Evolutionary conservation across 2,888 invertebrate species (phyloP).

Genomic region (Cyaniris semiargus): DNA sequence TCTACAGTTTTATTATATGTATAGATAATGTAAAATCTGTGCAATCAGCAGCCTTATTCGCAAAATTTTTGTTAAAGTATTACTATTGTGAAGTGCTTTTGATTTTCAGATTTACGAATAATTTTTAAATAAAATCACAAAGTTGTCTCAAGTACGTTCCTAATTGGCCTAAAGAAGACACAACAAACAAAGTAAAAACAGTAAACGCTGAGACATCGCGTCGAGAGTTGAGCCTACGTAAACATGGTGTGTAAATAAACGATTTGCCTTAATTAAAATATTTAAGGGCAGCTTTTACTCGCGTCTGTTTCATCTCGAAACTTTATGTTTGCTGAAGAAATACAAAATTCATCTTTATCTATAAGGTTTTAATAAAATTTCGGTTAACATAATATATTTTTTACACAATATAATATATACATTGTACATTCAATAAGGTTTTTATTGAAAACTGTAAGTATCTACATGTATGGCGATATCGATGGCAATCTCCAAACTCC

Average conservation of each 20-base stretch:
- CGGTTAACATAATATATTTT: too few relatives aligned
- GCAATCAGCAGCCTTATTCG: too few relatives aligned
- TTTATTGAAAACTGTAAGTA: too few relatives aligned
- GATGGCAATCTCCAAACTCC: background rate
- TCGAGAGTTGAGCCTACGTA: background rate
- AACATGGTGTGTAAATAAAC: background rate
- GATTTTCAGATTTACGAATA: background rate
- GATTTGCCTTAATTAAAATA: background rate
- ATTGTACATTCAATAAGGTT: too few relatives aligned
- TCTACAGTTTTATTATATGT: too few relatives aligned
- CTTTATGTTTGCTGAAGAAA: constrained; percentile 4
- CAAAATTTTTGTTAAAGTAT: background rate
- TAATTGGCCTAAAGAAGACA: constrained; percentile 2
- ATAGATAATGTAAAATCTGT: too few relatives aligned
- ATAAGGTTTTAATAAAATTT: background rate
- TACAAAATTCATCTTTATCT: background rate
- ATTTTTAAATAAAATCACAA: background rate
- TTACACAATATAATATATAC: too few relatives aligned
- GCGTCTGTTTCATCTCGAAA: background rate
- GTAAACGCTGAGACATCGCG: background rate
- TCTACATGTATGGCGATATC: too few relatives aligned
- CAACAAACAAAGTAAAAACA: constrained; percentile 6
- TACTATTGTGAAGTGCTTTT: background rate
- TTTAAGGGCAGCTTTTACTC: background rate
- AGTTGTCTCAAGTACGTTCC: background rate